Base-by-base conservation (phyloP, 1,140 invertebrate species). In the Lycorma delicatula region DNA sequence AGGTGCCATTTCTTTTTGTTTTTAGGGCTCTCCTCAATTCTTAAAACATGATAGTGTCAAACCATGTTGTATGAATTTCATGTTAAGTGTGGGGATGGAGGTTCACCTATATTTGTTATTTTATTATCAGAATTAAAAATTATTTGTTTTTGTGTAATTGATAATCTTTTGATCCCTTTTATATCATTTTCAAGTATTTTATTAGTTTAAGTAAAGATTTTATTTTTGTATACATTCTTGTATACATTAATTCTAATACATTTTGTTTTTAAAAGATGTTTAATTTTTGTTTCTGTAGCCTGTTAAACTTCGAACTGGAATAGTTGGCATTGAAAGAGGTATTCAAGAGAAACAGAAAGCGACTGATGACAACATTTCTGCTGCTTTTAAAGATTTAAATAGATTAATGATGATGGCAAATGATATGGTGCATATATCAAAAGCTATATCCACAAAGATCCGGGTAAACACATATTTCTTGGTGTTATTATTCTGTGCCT, bases 331-430 rank as follows among this genome's bases (percentile, higher is more conserved):
- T 68, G 95, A 99, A 73, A 81, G 90, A 66, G 86, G 87, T 65
- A 79, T 98, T 49, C 84, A 94, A 70, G 87, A 93, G 66, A 88
- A 92, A 68, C 87, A 95, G 36, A 86, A 89, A 71, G 85, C 85
- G 22, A 95, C 91, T 0, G 91, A 97, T 74, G 82, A 89, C 66
- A 93, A 87, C 70, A 98, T 99, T 64, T 86, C 79, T 23, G 76
- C 86, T 60, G 95, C 96, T 16, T 99, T 99, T 76, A 85, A 98
- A 77, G 97, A 99, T 77, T 78, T 98, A 18, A 89, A 78, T 67
- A 91, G 93, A 68, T 76, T 99, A 0, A 98, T 99, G 87, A 82
- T 81, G 55, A 94, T 93, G 82, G 94, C 96, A 3, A 92, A 97
- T 76, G 94, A 98, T 61, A 99, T 98, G 96, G 95, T 98, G 18